Evolutionary conservation across 2,797 vertebrate genomes (phyloP), one percentile per base, ranked within the genome.

Genomic region (Pterois miles): DNA sequence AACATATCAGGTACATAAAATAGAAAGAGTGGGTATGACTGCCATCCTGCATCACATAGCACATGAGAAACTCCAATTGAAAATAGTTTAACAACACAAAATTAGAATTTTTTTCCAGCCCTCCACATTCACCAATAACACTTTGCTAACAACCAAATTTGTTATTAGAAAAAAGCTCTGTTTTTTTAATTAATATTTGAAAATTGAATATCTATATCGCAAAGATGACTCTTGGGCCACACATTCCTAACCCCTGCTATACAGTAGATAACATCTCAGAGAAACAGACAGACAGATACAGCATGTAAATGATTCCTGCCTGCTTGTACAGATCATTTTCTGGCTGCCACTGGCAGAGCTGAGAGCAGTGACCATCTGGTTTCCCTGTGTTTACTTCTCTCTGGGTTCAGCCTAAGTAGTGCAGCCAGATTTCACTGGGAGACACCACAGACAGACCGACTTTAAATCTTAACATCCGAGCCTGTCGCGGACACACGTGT

Each of bases 361-460:
- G 52, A 68, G 76, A 88, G 80, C 78, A 65, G 74, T 72, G 79
- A 71, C 89, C 91, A 90, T 91, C 90, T 92, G 92, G 77, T 90
- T 89, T 89, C 38, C 22, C 79, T 81, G 83, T 91, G 84, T 92
- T 90, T 88, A 83, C 88, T 81, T 81, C 82, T 82, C 83, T 84
- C 76, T 40, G 74, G 82, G 74, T 90, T 84, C 79, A 82, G 53
- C 88, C 78, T 81, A 82, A 90, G 87, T 79, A 80, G 31, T 74
- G 53, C 76, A 84, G 78, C 74, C 84, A 88, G 74, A 87, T 86
- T 89, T 86, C 83, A 82, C 58, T 74, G 76, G 82, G 81, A 80
- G 82, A 83, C 72, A 82, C 75, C 78, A 81, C 71, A 84, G 85
- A 89, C 76, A 82, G 68, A 25, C 78, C 2, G 29, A 76, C 82